Percentiles rank a stretch among this genome's conserved stretches.
These are phyloP conservation scores for Drosophila kepulauana DNA, from an alignment of 1,140 invertebrate genomes.

Conservation along the genomic window DNA sequence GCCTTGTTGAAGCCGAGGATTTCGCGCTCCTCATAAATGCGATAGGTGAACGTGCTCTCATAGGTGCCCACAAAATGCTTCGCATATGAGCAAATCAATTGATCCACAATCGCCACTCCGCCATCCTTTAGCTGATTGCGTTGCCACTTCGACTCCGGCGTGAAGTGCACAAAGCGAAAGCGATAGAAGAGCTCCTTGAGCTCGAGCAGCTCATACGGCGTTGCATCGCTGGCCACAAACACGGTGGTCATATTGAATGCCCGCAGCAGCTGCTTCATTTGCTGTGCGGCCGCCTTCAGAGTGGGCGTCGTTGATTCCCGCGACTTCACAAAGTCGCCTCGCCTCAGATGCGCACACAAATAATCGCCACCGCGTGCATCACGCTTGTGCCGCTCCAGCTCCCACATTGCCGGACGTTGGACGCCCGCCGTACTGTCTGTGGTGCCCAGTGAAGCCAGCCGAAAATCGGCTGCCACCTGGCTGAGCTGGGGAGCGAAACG, in stretches of 20 bases:
- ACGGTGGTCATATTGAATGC: constrained; percentile 88
- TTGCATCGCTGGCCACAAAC: constrained; percentile 93
- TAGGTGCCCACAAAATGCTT: constrained; percentile 95
- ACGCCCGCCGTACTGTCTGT: constrained; percentile 85
- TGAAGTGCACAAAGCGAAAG: constrained; percentile 70
- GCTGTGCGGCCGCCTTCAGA: constrained; percentile 89
- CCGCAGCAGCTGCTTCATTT: constrained; percentile 88
- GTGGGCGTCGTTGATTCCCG: constrained; percentile 89
- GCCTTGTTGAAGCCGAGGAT: constrained; percentile 93
- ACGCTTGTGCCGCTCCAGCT: constrained; percentile 78
- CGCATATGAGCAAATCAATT: constrained; percentile 96
- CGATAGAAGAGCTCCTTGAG: constrained; percentile 74
- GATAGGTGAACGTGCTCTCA: constrained; percentile 97
- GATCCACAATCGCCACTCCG: constrained; percentile 97
- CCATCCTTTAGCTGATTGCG: constrained; percentile 91
- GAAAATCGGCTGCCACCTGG: constrained; percentile 90
- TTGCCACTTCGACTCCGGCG: constrained; percentile 70
- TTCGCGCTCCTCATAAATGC: constrained; percentile 98
- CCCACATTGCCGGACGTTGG: constrained; percentile 77
- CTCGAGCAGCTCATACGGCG: constrained; percentile 80
- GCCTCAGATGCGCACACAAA: constrained; percentile 91
- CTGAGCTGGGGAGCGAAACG: constrained; percentile 91
- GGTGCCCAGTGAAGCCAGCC: constrained; percentile 89
- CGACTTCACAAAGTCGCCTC: constrained; percentile 92
- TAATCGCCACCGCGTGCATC: constrained; percentile 91